Evolutionary conservation across 2,888 invertebrate genomes (phyloP).

Genomic region (Mythimna albipuncta): DNA sequence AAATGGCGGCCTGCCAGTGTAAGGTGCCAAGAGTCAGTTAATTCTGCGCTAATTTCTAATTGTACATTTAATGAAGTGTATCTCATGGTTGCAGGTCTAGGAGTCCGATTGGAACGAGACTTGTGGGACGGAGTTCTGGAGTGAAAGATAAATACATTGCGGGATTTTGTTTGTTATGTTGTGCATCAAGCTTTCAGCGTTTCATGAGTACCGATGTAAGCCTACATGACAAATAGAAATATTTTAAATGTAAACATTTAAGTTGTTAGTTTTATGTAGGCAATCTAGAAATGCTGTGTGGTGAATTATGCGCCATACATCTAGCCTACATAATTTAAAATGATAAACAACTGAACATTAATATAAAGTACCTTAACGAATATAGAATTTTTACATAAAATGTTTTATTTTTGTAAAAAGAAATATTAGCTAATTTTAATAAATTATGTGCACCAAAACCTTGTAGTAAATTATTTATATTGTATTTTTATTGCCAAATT

Average conservation of each 20-base stretch:
- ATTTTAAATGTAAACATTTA: not conserved
- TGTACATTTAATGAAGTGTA: slow-evolving; percentile 72
- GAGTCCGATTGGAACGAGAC: slow-evolving; percentile 30
- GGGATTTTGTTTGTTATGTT: not conserved
- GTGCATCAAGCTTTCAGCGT: not conserved
- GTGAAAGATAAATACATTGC: not conserved
- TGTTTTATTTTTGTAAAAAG: not conserved
- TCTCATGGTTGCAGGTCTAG: slow-evolving; percentile 55
- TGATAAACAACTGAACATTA: not conserved
- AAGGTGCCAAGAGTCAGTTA: slow-evolving; percentile 83
- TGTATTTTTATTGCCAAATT: slow-evolving; percentile 4
- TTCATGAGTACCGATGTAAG: not conserved
- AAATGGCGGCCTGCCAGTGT: slow-evolving; percentile 82
- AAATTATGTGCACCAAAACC: not conserved
- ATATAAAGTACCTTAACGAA: not conserved
- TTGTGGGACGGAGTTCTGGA: slow-evolving; percentile 8
- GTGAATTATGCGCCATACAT: not conserved
- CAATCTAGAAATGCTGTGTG: not conserved
- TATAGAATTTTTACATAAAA: not conserved
- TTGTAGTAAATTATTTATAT: not conserved
- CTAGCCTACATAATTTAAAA: not conserved
- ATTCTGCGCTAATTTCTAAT: slow-evolving; percentile 82
- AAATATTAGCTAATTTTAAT: not conserved
- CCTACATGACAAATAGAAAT: not conserved
- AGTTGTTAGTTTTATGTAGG: not conserved